A percentile compares a stretch with the other conserved stretches of the same genome.
Conservation (phyloP, 2,888 invertebrate genomes). For the Schizaphis graminum region DNA sequence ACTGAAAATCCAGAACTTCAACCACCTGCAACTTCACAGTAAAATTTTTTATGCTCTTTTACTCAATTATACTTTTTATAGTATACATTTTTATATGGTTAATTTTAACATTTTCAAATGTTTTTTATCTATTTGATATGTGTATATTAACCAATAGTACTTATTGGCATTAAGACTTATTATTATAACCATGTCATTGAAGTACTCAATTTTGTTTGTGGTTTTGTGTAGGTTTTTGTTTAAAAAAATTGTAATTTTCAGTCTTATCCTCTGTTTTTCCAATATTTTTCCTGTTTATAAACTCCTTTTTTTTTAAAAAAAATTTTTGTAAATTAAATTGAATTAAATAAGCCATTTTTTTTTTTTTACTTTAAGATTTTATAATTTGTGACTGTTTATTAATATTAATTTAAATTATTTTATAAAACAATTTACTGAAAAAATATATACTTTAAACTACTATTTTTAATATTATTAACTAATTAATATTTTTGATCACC, state of each 20-base stretch:
- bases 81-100: constrained; percentile 18
- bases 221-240: constrained; percentile 13
- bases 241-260: not conserved
- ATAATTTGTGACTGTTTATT: constrained; percentile 8
- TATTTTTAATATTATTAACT: not conserved
- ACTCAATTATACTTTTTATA: not conserved
- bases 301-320: not conserved
- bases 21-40: constrained; percentile 55
- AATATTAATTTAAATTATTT: not conserved
- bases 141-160: not conserved
- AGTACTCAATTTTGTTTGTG: constrained; percentile 23
- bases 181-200: constrained; percentile 58
- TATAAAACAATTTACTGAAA: not conserved
- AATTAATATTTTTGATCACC: not conserved
- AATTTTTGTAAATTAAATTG: not conserved
- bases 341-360: constrained; percentile 1
- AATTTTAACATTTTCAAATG: constrained; percentile 18
- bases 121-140: not conserved
- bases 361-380: not conserved
- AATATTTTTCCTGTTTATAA: not conserved
- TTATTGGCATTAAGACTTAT: constrained; percentile 45
- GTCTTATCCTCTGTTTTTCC: not conserved
- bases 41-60: constrained; percentile 39
- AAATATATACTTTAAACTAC: not conserved
- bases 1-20: constrained; percentile 68